Conservation (phyloP, 1,140 invertebrate species). For the Adelges cooleyi region DNA sequence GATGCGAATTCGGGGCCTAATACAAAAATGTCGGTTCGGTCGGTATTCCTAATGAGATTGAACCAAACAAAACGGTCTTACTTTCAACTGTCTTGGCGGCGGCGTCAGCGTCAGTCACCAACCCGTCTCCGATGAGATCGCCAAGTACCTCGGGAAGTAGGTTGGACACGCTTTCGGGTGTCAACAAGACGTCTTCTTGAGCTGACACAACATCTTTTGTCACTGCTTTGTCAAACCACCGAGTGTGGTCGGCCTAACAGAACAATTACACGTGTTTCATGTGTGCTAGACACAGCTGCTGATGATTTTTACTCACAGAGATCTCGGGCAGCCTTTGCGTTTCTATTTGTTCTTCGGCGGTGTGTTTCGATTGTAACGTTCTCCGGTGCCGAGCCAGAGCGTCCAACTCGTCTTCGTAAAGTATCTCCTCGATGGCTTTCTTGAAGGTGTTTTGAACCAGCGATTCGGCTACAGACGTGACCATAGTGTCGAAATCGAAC, state of each 20-base stretch:
- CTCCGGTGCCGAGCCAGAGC: slow-evolving; percentile 63
- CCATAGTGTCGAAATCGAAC: slow-evolving; percentile 82
- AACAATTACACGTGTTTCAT: not conserved
- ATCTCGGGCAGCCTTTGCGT: slow-evolving; percentile 52
- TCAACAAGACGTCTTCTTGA: not conserved
- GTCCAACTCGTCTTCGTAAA: slow-evolving; percentile 64
- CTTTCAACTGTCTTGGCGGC: slow-evolving; percentile 38
- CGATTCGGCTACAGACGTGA: slow-evolving; percentile 73
- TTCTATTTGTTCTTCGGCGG: slow-evolving; percentile 57
- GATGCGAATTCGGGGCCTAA: slow-evolving; percentile 50
- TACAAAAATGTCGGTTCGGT: not conserved
- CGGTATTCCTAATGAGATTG: not conserved
- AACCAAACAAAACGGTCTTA: not conserved
- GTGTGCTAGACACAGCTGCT: not conserved
- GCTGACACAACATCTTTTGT: no score
- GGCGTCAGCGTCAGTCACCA: not conserved
- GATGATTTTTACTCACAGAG: not conserved
- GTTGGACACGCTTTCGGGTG: not conserved
- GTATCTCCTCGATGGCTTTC: slow-evolving; percentile 69
- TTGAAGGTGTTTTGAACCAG: slow-evolving; percentile 78
- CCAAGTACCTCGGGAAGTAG: not conserved
- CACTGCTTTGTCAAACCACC: not conserved
- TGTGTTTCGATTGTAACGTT: slow-evolving; percentile 59
- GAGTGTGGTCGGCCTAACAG: not conserved
- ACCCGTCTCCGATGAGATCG: not conserved